These are phyloP conservation scores for Cottoperca gobio DNA, from an alignment of 2,797 vertebrate species.

Conservation along the genomic window DNA sequence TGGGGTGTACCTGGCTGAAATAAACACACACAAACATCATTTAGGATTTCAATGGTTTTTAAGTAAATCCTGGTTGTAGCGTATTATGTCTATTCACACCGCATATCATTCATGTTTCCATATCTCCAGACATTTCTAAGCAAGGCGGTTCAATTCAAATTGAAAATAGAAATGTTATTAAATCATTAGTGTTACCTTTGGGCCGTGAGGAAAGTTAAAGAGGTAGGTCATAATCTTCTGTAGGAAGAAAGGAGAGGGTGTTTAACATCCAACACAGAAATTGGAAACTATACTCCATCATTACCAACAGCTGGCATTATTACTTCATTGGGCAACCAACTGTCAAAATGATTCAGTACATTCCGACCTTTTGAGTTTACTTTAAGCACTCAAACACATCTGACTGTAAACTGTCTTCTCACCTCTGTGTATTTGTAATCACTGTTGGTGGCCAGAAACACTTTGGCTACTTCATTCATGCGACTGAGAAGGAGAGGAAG, in stretches of 20 bases:
- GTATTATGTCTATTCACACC: too few relatives aligned
- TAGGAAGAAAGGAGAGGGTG: slow-evolving; percentile 12
- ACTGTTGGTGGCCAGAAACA: slow-evolving; percentile 96
- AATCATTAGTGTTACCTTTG: slow-evolving; percentile 86
- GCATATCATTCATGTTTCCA: too few relatives aligned
- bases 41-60: not conserved
- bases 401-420: slow-evolving; percentile 58
- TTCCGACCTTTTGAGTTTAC: not conserved
- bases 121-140: not conserved
- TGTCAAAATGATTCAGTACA: not conserved
- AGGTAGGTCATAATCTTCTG: slow-evolving; percentile 99
- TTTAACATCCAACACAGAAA: not conserved
- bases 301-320: not conserved
- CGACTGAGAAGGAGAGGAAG: slow-evolving; percentile 93
- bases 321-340: not conserved
- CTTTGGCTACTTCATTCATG: slow-evolving; percentile 95
- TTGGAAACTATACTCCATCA: not conserved
- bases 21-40: not conserved
- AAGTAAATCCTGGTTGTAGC: too few relatives aligned
- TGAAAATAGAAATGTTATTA: not conserved
- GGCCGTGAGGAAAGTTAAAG: slow-evolving; percentile 94
- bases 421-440: slow-evolving; percentile 97
- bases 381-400: not conserved
- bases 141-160: not conserved
- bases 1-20: slow-evolving; percentile 87